phyloP scores from a whole-genome alignment of 2,888 invertebrate species.

The Spilosoma lubricipeda region DNA sequence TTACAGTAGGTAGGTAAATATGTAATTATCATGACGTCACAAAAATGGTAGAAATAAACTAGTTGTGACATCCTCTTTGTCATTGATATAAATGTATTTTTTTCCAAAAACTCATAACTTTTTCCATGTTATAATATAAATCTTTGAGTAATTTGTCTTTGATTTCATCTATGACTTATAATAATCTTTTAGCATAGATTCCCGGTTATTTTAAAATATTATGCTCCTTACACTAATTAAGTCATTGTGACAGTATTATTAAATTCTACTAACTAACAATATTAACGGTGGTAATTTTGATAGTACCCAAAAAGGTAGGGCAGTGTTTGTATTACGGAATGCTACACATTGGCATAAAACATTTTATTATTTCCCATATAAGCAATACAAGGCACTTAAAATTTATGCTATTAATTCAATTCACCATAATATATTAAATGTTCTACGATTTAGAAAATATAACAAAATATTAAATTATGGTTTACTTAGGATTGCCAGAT shows the following conservation, averaged over 20 bases:
- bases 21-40: no score
- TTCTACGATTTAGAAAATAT: constrained; percentile 18
- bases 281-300: constrained; percentile 6
- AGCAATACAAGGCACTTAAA: constrained; percentile 56
- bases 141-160: neutral
- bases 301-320: constrained; percentile 40
- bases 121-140: neutral
- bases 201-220: neutral
- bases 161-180: neutral
- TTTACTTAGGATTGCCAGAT: neutral
- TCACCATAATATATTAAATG: constrained; percentile 19
- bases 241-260: neutral
- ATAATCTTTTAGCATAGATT: neutral
- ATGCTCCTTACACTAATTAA: neutral
- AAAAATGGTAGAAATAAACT: neutral
- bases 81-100: neutral
- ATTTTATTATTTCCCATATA: constrained; percentile 24
- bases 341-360: constrained; percentile 19
- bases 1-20: no score
- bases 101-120: neutral
- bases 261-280: constrained; percentile 6
- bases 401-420: constrained; percentile 38
- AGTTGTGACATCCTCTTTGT: neutral
- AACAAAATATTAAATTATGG: constrained; percentile 9
- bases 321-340: constrained; percentile 35